phyloP scores from a whole-genome alignment of 2,888 invertebrate species.

The Cantharis rufa region DNA sequence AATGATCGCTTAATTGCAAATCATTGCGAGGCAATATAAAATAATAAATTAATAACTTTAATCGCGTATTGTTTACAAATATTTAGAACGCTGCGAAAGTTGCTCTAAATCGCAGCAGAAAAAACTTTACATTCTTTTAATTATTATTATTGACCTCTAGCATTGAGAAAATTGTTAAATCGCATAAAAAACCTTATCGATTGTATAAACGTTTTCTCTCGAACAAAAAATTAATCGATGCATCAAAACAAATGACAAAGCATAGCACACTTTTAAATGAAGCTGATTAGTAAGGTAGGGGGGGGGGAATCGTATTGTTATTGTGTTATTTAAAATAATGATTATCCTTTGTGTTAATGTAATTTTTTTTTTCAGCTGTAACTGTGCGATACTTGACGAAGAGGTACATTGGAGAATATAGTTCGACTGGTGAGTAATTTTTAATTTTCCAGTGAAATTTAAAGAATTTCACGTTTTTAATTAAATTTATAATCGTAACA shows the following conservation, averaged over 20 bases:
- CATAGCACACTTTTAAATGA: not conserved
- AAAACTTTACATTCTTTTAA: not conserved
- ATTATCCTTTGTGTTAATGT: not conserved
- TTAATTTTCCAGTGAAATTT: not conserved
- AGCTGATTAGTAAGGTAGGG: not conserved
- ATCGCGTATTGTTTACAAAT: not conserved
- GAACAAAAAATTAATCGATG: not conserved
- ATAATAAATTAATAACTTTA: not conserved
- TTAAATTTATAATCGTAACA: slow-evolving; percentile 26
- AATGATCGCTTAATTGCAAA: not conserved
- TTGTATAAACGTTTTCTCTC: not conserved
- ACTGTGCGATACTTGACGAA: slow-evolving; percentile 79
- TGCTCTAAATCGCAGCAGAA: not conserved
- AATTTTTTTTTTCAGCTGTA: slow-evolving; percentile 64
- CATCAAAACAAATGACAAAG: not conserved
- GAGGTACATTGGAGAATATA: slow-evolving; percentile 80
- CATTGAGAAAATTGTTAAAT: not conserved
- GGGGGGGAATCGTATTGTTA: not conserved
- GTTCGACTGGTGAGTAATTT: slow-evolving; percentile 72
- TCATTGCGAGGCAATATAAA: not conserved
- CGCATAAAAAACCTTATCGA: not conserved
- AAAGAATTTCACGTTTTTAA: slow-evolving; percentile 15
- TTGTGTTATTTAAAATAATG: not conserved
- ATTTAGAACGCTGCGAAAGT: slow-evolving; percentile 4
- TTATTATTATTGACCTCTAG: not conserved